phyloP scores from a whole-genome alignment of 2,797 vertebrate genomes.

The Hozukius guyotensis region DNA sequence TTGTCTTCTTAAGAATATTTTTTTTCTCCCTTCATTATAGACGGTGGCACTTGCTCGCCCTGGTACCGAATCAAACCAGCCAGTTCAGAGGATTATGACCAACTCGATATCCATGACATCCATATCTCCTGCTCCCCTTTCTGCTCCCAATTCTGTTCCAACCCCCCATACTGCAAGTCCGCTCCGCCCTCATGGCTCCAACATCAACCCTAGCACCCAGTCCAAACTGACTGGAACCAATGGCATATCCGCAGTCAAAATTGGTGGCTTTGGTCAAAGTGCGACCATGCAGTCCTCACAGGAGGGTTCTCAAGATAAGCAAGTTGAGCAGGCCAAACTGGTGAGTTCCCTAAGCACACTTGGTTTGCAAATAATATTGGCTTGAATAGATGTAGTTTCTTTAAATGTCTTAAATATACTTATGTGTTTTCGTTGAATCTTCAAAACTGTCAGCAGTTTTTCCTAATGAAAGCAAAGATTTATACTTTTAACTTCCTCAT shows the following conservation, averaged over 20 bases:
- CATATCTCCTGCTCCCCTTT: conserved; percentile 75
- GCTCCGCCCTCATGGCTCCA: conserved; percentile 81
- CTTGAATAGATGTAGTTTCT: background rate
- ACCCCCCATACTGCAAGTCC: conserved; percentile 77
- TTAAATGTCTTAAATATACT: background rate
- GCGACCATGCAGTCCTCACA: conserved; percentile 75
- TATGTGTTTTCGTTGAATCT: background rate
- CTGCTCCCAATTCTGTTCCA: conserved; percentile 75
- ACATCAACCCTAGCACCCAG: conserved; percentile 80
- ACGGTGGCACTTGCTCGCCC: conserved; percentile 88
- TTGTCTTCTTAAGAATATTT: background rate
- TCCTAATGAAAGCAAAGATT: background rate
- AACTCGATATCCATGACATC: conserved; percentile 83
- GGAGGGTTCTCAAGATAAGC: conserved; percentile 90
- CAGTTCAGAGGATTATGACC: conserved; percentile 84
- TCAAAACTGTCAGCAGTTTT: background rate
- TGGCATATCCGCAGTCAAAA: conserved; percentile 83
- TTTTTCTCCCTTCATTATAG: conserved; percentile 60
- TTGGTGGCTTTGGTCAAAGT: conserved; percentile 82
- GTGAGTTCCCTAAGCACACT: conserved; percentile 72
- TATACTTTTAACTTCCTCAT: background rate
- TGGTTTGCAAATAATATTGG: background rate
- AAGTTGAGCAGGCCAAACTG: conserved; percentile 91
- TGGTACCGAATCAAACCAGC: conserved; percentile 81
- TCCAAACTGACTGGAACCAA: conserved; percentile 88